Evolutionary conservation across 1,140 invertebrate species (phyloP).

Genomic region (Coptotermes formosanus): DNA sequence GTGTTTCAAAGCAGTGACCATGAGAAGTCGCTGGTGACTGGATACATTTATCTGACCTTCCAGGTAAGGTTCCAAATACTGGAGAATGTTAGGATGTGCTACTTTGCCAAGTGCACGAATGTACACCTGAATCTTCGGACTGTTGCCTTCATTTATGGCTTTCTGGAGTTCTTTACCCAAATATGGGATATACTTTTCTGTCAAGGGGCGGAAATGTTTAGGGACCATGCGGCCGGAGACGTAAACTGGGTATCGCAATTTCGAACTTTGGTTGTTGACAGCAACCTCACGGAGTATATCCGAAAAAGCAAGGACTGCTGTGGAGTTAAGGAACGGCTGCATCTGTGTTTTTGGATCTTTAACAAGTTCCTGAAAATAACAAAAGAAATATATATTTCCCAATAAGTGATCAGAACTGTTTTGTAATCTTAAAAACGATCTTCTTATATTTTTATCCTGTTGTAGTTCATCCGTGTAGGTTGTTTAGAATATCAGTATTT

Average conservation of each 20-base stretch:
- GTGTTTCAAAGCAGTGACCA: conserved; percentile 56
- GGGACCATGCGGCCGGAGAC: conserved; percentile 55
- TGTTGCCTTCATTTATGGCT: conserved; percentile 53
- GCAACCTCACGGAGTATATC: conserved; percentile 57
- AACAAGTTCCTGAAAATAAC: conserved; percentile 43
- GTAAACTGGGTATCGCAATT: conserved; percentile 61
- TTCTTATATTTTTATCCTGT: too few relatives aligned
- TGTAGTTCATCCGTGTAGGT: too few relatives aligned
- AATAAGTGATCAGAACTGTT: too few relatives aligned
- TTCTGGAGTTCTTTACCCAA: conserved; percentile 53
- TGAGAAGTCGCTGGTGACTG: conserved; percentile 59
- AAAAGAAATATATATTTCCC: background rate
- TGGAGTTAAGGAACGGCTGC: conserved; percentile 51
- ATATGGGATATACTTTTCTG: conserved; percentile 57
- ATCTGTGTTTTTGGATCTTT: conserved; percentile 50
- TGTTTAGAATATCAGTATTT: too few relatives aligned
- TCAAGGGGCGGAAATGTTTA: conserved; percentile 51
- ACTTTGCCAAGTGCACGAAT: conserved; percentile 63
- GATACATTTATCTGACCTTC: conserved; percentile 55
- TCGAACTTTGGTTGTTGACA: conserved; percentile 53
- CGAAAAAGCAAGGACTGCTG: conserved; percentile 57
- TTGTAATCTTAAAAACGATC: too few relatives aligned
- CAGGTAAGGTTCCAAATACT: conserved; percentile 63
- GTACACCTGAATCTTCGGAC: conserved; percentile 56
- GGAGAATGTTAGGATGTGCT: conserved; percentile 57